phyloP scores from a whole-genome alignment of 2,113 vertebrate genomes.

The Columba livia region DNA sequence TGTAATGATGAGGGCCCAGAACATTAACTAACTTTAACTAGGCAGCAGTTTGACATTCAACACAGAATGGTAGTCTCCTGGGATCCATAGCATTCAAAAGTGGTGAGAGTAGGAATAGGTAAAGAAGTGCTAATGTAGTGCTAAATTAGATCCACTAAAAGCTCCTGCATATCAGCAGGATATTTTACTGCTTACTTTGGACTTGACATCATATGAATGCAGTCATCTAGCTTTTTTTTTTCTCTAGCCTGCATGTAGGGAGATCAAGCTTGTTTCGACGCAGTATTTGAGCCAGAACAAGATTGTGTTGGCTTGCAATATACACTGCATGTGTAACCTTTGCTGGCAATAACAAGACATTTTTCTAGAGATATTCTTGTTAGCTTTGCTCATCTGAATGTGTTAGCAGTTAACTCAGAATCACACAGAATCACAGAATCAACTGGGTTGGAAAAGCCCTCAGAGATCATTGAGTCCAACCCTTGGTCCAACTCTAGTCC shows the following conservation, averaged over 20 bases:
- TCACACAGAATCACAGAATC: no score
- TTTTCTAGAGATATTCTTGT: neutral
- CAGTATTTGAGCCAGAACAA: neutral
- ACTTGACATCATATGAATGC: neutral
- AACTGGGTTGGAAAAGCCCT: no score
- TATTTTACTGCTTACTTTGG: neutral
- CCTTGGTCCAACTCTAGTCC: no score
- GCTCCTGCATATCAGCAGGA: neutral
- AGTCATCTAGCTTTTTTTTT: neutral
- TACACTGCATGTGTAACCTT: neutral
- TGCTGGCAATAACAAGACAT: neutral
- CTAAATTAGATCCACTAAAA: neutral
- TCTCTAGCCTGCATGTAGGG: neutral
- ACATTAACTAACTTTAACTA: neutral
- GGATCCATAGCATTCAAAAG: neutral
- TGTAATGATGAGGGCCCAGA: neutral
- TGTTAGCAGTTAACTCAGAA: neutral
- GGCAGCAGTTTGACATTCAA: neutral
- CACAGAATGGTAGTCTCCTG: neutral
- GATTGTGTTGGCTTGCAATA: neutral
- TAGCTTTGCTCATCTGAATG: conserved; percentile 13
- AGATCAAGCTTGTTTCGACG: neutral
- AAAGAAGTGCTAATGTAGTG: neutral
- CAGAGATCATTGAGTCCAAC: no score
- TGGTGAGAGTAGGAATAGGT: neutral